These are phyloP conservation scores for Tychaedon coryphoeus DNA, from an alignment of 2,113 vertebrate genomes.

Conservation along the genomic window DNA sequence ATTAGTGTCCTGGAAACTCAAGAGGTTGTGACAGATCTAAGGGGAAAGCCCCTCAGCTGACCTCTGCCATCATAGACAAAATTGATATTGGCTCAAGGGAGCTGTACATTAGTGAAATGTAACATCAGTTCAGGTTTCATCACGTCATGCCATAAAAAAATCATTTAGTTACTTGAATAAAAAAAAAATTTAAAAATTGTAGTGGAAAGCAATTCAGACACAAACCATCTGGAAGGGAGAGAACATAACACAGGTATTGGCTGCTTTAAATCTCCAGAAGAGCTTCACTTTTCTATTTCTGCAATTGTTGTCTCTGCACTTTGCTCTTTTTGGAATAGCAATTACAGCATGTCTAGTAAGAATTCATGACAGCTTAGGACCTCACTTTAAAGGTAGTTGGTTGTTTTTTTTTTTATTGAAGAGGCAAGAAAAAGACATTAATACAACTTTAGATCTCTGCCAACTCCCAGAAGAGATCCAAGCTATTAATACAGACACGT, in stretches of 20 bases:
- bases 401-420: neutral
- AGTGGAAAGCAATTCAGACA: neutral
- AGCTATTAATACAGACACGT: neutral
- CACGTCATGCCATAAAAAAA: neutral
- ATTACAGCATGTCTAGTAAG: neutral
- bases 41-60: neutral
- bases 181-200: neutral
- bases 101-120: conserved; percentile 40
- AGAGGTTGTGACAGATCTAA: neutral
- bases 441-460: conserved; percentile 33
- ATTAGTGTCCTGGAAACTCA: neutral
- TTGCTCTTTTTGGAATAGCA: conserved; percentile 1
- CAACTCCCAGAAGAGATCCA: neutral
- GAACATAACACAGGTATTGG: neutral
- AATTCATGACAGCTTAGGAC: conserved; percentile 26
- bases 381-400: neutral
- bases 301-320: neutral
- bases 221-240: neutral
- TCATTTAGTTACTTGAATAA: conserved; percentile 25
- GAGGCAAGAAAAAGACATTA: conserved; percentile 31
- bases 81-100: conserved; percentile 34
- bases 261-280: conserved; percentile 10
- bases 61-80: neutral
- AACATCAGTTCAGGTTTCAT: conserved; percentile 26
- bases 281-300: neutral